phyloP scores from a whole-genome alignment of 2,797 vertebrate species.

The Xenops minutus region DNA sequence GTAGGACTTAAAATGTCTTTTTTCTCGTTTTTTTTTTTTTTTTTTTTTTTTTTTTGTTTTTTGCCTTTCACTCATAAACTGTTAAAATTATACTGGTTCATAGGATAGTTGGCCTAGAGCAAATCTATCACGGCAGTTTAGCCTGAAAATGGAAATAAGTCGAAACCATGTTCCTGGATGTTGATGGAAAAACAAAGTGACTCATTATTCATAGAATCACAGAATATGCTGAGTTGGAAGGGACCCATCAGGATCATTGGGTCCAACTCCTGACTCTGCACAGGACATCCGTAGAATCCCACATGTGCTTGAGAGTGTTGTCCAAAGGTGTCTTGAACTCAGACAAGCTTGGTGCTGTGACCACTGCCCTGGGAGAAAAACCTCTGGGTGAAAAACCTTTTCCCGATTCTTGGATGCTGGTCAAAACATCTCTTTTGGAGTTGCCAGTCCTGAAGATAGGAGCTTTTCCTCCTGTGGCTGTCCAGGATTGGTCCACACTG shows the following conservation, averaged over 20 bases:
- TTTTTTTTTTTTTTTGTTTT: background rate
- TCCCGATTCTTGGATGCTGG: background rate
- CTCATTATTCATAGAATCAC: background rate
- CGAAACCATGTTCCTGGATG: background rate
- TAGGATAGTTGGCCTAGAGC: background rate
- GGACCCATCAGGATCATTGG: background rate
- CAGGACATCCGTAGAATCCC: background rate
- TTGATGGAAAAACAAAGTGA: background rate
- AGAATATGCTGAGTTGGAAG: background rate
- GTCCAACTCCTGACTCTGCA: background rate
- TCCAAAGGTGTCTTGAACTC: background rate
- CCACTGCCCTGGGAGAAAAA: background rate
- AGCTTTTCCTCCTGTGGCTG: background rate
- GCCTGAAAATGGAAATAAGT: background rate
- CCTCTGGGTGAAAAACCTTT: background rate
- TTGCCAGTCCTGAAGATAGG: background rate
- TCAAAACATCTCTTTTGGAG: background rate
- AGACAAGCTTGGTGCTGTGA: background rate
- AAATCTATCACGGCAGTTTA: rapidly evolving
- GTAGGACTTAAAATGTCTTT: background rate
- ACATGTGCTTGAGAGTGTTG: background rate
- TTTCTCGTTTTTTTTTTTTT: background rate
- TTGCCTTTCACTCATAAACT: background rate
- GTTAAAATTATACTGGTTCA: background rate
- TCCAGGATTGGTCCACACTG: rapidly evolving